Percentiles rank a stretch among this genome's conserved stretches.
Conservation (phyloP, 64 coral and sea anemone genomes). For the Exaiptasia diaphana region DNA sequence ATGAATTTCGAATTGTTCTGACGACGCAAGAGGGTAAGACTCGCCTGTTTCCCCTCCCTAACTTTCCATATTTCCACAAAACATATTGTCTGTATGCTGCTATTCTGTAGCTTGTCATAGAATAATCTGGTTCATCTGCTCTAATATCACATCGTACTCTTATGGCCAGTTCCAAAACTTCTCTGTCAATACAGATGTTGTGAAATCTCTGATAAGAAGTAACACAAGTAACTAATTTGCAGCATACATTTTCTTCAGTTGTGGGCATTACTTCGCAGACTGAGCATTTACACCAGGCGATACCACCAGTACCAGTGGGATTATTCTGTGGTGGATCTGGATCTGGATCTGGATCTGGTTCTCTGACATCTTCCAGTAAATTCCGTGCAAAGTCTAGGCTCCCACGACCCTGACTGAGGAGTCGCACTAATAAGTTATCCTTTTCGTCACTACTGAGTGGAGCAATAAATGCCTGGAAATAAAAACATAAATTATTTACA, state of each 20-base stretch:
- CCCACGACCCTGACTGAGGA: slow-evolving; percentile 7
- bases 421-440: neutral
- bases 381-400: slow-evolving; percentile 22
- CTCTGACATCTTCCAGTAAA: neutral
- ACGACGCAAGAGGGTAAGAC: neutral
- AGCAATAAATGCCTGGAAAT: neutral
- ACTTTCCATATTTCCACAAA: slow-evolving; percentile 17
- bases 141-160: slow-evolving; percentile 14
- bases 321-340: neutral
- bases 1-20: neutral
- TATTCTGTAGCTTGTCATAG: slow-evolving; percentile 10
- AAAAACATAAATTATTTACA: neutral
- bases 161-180: slow-evolving; percentile 35
- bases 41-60: slow-evolving; percentile 4
- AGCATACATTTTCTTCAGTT: slow-evolving; percentile 23
- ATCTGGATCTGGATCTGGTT: neutral
- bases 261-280: neutral
- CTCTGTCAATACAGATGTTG: slow-evolving; percentile 25
- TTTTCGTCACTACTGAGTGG: neutral
- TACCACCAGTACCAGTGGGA: neutral
- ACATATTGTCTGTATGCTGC: slow-evolving; percentile 29
- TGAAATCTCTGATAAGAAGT: slow-evolving; percentile 43
- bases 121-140: slow-evolving; percentile 22
- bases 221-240: slow-evolving; percentile 17
- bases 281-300: neutral